phyloP scores from a whole-genome alignment of 2,797 vertebrate genomes.

The Poeciliopsis presidionis region DNA sequence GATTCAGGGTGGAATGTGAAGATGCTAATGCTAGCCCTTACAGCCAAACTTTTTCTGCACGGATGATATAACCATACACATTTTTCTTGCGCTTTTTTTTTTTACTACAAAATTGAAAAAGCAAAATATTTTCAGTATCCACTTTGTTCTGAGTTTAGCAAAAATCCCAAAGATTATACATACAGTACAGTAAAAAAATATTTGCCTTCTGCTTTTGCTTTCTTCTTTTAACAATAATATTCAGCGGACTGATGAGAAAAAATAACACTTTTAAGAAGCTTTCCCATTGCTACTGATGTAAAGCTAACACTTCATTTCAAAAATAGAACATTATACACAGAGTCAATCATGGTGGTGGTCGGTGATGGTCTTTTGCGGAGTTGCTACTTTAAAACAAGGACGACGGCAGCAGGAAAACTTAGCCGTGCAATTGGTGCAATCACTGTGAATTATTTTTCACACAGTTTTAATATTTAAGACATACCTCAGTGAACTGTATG shows the following conservation, averaged over 20 bases:
- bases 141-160: not conserved
- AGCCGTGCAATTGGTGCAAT: no score
- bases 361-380: not conserved
- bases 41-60: not conserved
- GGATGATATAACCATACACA: not conserved
- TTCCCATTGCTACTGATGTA: not conserved
- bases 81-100: no score
- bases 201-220: not conserved
- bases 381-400: not conserved
- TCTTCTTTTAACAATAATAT: not conserved
- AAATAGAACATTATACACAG: not conserved
- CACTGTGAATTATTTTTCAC: not conserved
- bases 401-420: no score
- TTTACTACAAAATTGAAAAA: no score
- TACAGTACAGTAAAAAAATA: not conserved
- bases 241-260: not conserved
- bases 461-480: not conserved
- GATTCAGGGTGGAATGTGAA: not conserved
- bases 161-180: not conserved
- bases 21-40: not conserved
- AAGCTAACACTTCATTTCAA: not conserved
- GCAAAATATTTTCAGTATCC: not conserved
- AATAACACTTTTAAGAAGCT: not conserved
- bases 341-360: not conserved
- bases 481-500: not conserved